Conservation (phyloP, 2,113 vertebrate species). For the Rhinolophus ferrumequinum region DNA sequence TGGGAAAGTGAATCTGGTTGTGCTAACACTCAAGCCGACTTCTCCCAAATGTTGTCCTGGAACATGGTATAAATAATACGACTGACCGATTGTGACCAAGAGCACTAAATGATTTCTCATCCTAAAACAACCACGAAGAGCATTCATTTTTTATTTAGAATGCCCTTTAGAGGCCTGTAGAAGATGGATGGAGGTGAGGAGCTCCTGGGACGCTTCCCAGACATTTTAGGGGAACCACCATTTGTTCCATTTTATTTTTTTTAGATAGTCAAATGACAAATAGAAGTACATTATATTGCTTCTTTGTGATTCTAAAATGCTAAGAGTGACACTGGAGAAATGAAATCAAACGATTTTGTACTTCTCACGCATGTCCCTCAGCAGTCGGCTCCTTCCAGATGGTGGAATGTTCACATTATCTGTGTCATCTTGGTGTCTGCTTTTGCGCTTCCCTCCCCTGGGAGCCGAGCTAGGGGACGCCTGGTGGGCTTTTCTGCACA, state of each 20-base stretch:
- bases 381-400: not conserved
- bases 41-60: not conserved
- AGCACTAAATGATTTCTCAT: not conserved
- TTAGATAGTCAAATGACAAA: not conserved
- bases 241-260: slow-evolving; percentile 45
- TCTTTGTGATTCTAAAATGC: slow-evolving; percentile 35
- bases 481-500: not conserved
- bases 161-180: not conserved
- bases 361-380: not conserved
- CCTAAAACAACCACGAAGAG: not conserved
- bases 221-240: not conserved
- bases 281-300: not conserved
- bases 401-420: not conserved
- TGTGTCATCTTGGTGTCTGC: not conserved
- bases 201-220: not conserved
- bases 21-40: not conserved
- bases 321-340: slow-evolving; percentile 12
- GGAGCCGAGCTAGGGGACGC: not conserved
- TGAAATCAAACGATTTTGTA: not conserved
- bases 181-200: not conserved
- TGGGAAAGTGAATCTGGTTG: not conserved
- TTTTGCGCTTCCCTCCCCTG: not conserved
- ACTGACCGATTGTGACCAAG: not conserved
- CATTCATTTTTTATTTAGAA: slow-evolving; percentile 39
- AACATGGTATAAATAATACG: not conserved